Evolutionary conservation across 2,113 vertebrate species (phyloP).

Genomic region (Mesembrinibis cayennensis): DNA sequence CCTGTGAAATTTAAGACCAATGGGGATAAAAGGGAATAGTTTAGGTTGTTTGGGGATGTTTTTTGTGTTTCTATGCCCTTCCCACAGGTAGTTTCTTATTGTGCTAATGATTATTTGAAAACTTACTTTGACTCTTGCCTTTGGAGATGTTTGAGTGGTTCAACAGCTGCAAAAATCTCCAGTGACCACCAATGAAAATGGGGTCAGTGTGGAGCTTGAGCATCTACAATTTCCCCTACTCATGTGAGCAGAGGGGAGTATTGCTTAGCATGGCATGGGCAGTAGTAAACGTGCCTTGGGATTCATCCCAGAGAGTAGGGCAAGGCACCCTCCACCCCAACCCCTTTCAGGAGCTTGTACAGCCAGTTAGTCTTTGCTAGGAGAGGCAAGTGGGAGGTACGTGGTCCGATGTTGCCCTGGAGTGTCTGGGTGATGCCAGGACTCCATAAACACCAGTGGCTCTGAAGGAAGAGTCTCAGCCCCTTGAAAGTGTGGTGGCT

Average conservation of each 20-base stretch:
- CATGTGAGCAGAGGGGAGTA: neutral
- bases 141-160: neutral
- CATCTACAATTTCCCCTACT: neutral
- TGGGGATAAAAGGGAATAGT: neutral
- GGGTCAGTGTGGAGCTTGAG: neutral
- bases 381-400: too few relatives aligned
- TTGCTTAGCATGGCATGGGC: neutral
- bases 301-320: neutral
- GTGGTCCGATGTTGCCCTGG: accelerated
- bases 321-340: neutral
- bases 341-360: accelerated
- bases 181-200: neutral
- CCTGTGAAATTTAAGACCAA: neutral
- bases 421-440: neutral
- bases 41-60: neutral
- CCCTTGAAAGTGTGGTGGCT: neutral
- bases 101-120: neutral
- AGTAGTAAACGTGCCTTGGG: neutral
- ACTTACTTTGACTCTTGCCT: neutral
- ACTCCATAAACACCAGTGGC: neutral
- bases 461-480: neutral
- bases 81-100: neutral
- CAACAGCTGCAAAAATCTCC: neutral
- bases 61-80: neutral
- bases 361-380: neutral